Base-by-base conservation (phyloP, 2,797 vertebrate genomes). In the Selene dorsalis region DNA sequence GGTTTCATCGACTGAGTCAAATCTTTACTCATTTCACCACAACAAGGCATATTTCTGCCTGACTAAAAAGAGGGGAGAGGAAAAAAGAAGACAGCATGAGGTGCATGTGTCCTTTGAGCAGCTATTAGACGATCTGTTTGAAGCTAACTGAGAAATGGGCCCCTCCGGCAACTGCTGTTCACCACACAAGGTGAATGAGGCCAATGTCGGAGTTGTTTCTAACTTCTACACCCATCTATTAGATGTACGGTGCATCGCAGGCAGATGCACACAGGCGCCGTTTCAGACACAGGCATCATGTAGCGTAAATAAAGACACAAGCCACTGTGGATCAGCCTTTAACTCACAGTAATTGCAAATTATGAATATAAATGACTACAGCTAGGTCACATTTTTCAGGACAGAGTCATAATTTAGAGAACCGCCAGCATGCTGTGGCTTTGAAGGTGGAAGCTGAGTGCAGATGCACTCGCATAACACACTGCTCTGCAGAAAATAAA, bases 291-390 rank as follows among this genome's bases (percentile, higher is more conserved):
- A 69, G 38, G 43, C 63, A 26, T 66, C 50, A 56, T 57, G 38
- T 0, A 30, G 65, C 3, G 30, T 3, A 17, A 66, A 73, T 63
- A 63, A 66, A 65, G 38, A 53, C 47, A 48, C 57, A 58, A 16
- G 24, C 22, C 61, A 26, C 62, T 38, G 30, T 5, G 71, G 55
- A 72, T 68, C 60, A 22, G 65, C 69, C 82, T 87, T 88, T 38
- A 57, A 81, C 62, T 75, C 80, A 47, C 58, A 62, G 80, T 88
- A 87, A 87, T 89, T 84, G 85, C 59, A 89, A 84, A 88, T 85
- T 85, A 84, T 78, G 76, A 87, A 89, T 88, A 86, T 77, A 84
- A 91, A 91, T 90, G 84, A 84, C 64, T 73, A 28, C 16, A 45
- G 69, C 59, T 10, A 6, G 48, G 56, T 66, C 45, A 79, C 65